phyloP scores from a whole-genome alignment of 2,113 vertebrate genomes.

The Zosterops japonicus region DNA sequence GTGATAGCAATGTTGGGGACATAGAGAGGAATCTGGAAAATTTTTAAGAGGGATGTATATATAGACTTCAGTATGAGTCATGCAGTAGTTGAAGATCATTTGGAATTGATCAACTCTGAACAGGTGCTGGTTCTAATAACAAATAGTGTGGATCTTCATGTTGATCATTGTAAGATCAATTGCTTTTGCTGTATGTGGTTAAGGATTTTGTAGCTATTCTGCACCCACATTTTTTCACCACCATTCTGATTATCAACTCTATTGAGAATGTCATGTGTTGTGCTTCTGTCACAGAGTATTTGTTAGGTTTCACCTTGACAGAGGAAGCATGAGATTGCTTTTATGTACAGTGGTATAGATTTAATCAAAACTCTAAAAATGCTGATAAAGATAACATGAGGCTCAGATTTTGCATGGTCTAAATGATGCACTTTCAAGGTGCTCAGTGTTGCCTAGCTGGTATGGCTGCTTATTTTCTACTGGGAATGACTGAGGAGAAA shows the following conservation, averaged over 20 bases:
- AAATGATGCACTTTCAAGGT: not conserved
- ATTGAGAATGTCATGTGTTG: not conserved
- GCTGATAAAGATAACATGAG: not conserved
- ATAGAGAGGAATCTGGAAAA: not conserved
- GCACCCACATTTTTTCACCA: not conserved
- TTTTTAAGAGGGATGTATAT: not conserved
- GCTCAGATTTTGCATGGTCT: not conserved
- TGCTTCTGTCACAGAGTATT: not conserved
- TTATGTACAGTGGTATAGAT: not conserved
- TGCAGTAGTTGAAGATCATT: not conserved
- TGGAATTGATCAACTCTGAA: not conserved
- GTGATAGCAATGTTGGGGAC: not conserved
- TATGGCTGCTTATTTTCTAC: not conserved
- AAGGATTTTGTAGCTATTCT: not conserved
- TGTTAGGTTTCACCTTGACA: not conserved
- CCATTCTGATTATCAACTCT: not conserved
- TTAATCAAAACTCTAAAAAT: not conserved
- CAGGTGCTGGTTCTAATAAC: not conserved
- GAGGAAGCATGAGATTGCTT: not conserved
- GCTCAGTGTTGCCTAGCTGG: not conserved
- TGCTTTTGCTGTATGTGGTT: not conserved
- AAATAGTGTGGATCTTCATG: not conserved
- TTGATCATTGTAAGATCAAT: not conserved
- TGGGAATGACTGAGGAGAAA: not conserved
- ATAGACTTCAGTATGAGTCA: not conserved